A percentile compares a stretch with the other conserved stretches of the same genome.
Conservation (phyloP, 2,113 vertebrate species). For the Numenius arquata region DNA sequence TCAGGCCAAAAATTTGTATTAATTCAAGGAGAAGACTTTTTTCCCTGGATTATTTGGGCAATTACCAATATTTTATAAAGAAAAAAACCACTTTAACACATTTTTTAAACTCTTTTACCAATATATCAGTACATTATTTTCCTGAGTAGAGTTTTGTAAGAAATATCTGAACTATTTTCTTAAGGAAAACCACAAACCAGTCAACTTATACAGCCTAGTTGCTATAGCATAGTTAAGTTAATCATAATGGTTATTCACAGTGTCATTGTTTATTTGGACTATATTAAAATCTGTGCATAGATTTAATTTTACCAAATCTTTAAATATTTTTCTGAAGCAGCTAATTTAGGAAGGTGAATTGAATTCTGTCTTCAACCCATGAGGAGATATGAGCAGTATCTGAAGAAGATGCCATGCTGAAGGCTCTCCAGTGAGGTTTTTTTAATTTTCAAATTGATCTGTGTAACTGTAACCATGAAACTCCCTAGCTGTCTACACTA, state of each 20-base stretch:
- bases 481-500: neutral
- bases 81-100: neutral
- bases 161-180: neutral
- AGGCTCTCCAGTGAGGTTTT: neutral
- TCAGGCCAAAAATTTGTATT: fast-evolving
- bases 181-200: neutral
- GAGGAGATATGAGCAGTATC: neutral
- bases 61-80: neutral
- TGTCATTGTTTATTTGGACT: neutral
- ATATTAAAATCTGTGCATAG: neutral
- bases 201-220: neutral
- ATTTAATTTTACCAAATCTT: neutral
- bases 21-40: neutral
- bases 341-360: neutral
- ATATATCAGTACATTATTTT: neutral
- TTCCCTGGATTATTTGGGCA: neutral
- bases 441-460: neutral
- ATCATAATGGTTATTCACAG: neutral
- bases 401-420: neutral
- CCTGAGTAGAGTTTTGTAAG: neutral
- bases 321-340: neutral
- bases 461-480: neutral
- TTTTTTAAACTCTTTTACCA: neutral
- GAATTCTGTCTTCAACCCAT: neutral
- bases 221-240: neutral